Evolutionary conservation across 1,140 invertebrate species (phyloP).

Genomic region (Conus ventricosus): DNA sequence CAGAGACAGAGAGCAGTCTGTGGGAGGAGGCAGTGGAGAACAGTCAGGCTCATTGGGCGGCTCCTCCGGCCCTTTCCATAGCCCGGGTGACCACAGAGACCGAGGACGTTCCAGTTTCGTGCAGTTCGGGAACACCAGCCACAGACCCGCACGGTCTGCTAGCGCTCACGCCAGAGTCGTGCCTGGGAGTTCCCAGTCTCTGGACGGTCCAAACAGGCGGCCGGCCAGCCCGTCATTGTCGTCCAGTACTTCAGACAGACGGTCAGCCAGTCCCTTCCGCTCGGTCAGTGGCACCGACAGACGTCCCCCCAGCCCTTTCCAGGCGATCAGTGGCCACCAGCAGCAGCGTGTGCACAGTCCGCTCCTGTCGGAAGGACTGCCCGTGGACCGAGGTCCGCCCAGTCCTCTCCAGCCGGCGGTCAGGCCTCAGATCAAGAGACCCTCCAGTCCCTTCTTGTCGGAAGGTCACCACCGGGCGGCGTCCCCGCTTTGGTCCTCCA

Average conservation of each 20-base stretch:
- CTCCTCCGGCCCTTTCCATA: background rate
- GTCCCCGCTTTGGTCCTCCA: background rate
- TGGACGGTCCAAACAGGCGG: background rate
- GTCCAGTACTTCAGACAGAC: background rate
- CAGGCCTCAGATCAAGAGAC: conserved; percentile 4
- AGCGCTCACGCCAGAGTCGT: background rate
- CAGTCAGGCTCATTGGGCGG: background rate
- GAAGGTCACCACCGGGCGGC: background rate
- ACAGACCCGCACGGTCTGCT: background rate
- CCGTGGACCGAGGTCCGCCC: background rate
- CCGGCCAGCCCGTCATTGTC: background rate
- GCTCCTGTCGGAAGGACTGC: background rate
- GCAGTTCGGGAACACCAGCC: background rate
- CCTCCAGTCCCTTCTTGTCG: conserved; percentile 18
- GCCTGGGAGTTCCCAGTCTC: background rate
- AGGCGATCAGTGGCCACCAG: background rate
- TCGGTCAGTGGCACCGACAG: background rate
- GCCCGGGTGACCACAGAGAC: background rate
- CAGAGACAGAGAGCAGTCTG: background rate
- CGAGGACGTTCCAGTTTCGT: background rate
- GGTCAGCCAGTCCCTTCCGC: background rate
- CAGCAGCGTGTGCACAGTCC: background rate
- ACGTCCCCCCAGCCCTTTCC: conserved; percentile 4
- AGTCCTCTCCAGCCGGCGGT: background rate
- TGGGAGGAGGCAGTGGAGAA: background rate